Base-by-base conservation (phyloP, 2,797 vertebrate genomes). In the Chaetodon trifasciatus region DNA sequence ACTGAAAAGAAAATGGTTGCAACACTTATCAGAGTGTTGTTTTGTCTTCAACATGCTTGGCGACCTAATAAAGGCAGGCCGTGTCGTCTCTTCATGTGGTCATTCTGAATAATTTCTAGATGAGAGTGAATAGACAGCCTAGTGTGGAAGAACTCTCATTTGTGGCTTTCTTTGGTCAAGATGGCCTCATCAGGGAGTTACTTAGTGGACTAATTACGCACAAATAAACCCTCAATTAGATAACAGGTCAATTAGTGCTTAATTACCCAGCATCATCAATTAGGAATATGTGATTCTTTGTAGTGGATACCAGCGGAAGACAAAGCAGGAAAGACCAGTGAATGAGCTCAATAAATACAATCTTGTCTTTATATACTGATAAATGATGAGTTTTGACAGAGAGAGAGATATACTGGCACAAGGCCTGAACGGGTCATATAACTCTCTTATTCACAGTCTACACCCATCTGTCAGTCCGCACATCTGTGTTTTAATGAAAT, bases 401-500 rank as follows among this genome's bases (percentile, higher is more conserved):
- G 44, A 50, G 44, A 47, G 40, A 72, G 37, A 72, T 57, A 40
- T 60, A 74, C 15, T 44, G 11, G 24, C 39, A 11, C 40, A 35
- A 16, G 21, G 47, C 56, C 32, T 21, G 24, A 66, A 52, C 2
- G 12, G 70, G 66, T 65, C 76, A 65, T 35, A 28, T 44, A 70
- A 39, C 66, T 65, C 53, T 66, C 21, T 78, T 71, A 82, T 78
- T 89, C 70, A 83, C 71, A 67, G 66, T 74, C 53, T 39, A 28
- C 56, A 32, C 78, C 76, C 82, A 84, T 85, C 82, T 83, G 74
- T 88, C 85, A 84, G 70, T 77, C 32, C 69, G 9, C 79, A 79
- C 88, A 79, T 85, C 81, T 90, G 84, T 88, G 88, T 88, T 92
- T 93, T 94, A 94, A 94, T 95, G 77, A 90, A 95, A 92, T 91